Evolutionary conservation across 1,140 invertebrate species (phyloP), one percentile per base, ranked within the genome.

Genomic region (Drosophila bifasciata): DNA sequence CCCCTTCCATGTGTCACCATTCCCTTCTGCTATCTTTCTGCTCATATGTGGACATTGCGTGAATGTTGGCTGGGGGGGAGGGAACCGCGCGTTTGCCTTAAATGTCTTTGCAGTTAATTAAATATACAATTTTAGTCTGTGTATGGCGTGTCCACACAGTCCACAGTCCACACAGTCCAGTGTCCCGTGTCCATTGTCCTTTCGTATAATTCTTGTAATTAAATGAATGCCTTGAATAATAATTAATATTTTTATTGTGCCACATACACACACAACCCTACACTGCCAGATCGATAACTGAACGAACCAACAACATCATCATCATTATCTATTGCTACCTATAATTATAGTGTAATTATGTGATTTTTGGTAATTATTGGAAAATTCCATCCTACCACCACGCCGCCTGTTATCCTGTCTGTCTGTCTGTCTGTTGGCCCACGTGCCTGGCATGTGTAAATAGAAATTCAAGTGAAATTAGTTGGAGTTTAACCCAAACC

Each of bases 41-140:
- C 16, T 9, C 40, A 16, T 55, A 6, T 43, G 19, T 15, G n/a
- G 50, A 19, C 73, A 63, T 76, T 81, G 79, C 78, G 80, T 85
- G 79, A 75, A 78, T 50, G 57, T n/a, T n/a, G n/a, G n/a, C n/a
- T n/a, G n/a, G n/a, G n/a, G n/a, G n/a, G n/a, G n/a, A n/a, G n/a
- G n/a, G n/a, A 69, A 80, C 64, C 80, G 68, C 67, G 81, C 62
- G 77, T 62, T 62, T 64, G 81, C 72, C 76, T 64, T 61, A 76
- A 85, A 85, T 85, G 72, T 86, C 81, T 86, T 86, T 76, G 77
- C 76, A 85, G 80, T 85, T 85, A 85, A 85, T 85, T 85, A 85
- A 85, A 85, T 85, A 79, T 58, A 60, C 55, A 79, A 83, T 84
- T 43, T 62, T 51, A 28, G 3, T 21, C 3, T 21, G 19, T 21